These are phyloP conservation scores for Coregonus ussuriensis DNA, from an alignment of 2,797 vertebrate genomes.

Conservation along the genomic window DNA sequence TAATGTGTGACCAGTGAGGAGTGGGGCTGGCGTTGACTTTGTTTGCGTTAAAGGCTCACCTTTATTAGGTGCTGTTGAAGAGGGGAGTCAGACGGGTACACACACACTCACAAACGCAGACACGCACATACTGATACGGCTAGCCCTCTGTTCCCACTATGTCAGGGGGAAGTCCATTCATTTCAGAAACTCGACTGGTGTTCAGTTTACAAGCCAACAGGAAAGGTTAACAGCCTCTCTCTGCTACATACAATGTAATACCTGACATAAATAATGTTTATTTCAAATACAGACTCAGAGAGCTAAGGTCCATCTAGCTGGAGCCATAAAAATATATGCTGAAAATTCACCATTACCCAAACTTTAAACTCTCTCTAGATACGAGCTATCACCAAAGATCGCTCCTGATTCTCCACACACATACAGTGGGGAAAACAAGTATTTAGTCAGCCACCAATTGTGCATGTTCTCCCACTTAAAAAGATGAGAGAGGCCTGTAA, in stretches of 20 bases:
- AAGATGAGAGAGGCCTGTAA: no score
- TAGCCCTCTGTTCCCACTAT: constrained; percentile 47
- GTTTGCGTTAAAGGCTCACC: no score
- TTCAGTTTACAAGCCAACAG: constrained; percentile 62
- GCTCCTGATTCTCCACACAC: not conserved
- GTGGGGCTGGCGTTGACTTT: not conserved
- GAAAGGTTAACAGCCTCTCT: constrained; percentile 57
- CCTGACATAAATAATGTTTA: constrained; percentile 67
- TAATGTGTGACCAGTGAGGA: not conserved
- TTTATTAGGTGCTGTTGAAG: no score
- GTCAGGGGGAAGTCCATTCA: constrained; percentile 42
- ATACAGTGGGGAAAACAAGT: not conserved
- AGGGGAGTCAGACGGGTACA: not conserved
- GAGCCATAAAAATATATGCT: no score
- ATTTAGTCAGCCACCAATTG: no score
- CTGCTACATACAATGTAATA: constrained; percentile 44
- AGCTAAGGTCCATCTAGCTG: no score
- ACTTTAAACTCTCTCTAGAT: no score
- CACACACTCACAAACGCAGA: not conserved
- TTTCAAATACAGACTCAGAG: constrained; percentile 37
- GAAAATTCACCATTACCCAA: no score
- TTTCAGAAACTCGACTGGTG: constrained; percentile 54
- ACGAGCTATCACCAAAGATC: no score
- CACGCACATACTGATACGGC: constrained; percentile 10
- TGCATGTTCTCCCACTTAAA: no score